These are phyloP conservation scores for Cyrtorhinus lividipennis DNA, from an alignment of 1,140 invertebrate species.

Conservation along the genomic window DNA sequence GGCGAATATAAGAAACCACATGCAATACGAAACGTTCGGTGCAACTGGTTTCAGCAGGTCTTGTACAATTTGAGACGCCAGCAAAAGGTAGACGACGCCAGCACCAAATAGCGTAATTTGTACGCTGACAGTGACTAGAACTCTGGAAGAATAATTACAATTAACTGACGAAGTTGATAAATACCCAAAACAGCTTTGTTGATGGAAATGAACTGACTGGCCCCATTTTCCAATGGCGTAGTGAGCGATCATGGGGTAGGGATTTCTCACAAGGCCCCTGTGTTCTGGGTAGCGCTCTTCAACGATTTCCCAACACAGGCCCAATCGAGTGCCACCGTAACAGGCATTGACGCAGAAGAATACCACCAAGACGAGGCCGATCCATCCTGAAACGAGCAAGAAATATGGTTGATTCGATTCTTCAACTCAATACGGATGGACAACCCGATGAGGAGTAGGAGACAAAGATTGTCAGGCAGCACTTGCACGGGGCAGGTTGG, in stretches of 20 bases:
- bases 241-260: conserved; percentile 50
- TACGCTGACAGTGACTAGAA: conserved; percentile 37
- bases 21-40: conserved; percentile 37
- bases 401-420: no score
- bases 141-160: conserved; percentile 26
- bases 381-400: conserved; percentile 41
- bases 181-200: conserved; percentile 9
- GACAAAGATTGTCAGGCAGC: no score
- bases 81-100: conserved; percentile 49
- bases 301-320: conserved; percentile 53
- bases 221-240: conserved; percentile 41
- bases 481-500: no score
- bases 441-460: no score
- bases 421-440: no score
- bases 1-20: conserved; percentile 48
- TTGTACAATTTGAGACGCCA: conserved; percentile 47
- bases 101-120: conserved; percentile 52
- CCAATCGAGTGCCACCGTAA: conserved; percentile 45
- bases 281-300: conserved; percentile 47
- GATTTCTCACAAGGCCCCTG: conserved; percentile 40
- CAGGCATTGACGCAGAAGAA: conserved; percentile 41
- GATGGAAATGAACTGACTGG: conserved; percentile 33
- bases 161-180: not conserved
- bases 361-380: conserved; percentile 42
- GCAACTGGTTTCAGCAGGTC: conserved; percentile 35